phyloP scores from a whole-genome alignment of 2,113 vertebrate species.

The Mirza zaza region DNA sequence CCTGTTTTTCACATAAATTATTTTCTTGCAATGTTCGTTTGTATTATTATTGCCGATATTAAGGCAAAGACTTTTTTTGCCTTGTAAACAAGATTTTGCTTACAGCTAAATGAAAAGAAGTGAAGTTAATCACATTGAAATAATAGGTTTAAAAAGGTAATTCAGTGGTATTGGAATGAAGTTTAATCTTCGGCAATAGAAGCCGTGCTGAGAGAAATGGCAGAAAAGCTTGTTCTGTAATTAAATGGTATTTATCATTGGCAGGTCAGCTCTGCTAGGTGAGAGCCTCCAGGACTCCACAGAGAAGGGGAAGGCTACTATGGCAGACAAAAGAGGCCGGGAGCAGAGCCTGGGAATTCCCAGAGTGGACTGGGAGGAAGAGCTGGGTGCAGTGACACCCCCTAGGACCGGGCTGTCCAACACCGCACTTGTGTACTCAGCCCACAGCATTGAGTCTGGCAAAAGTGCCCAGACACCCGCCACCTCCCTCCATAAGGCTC shows the following conservation, averaged over 20 bases:
- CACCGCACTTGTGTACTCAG: not conserved
- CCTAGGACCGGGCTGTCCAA: not conserved
- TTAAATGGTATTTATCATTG: slow-evolving; percentile 88
- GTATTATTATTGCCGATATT: slow-evolving; percentile 90
- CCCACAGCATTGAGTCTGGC: not conserved
- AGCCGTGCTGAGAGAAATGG: slow-evolving; percentile 83
- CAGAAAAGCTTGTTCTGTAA: slow-evolving; percentile 87
- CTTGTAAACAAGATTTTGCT: slow-evolving; percentile 90
- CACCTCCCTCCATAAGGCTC: too few species aligned
- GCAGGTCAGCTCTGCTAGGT: slow-evolving; percentile 79
- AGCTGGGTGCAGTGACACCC: not conserved
- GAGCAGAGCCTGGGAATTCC: not conserved
- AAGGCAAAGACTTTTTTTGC: slow-evolving; percentile 86
- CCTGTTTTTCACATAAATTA: slow-evolving; percentile 96
- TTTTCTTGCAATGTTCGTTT: slow-evolving; percentile 88
- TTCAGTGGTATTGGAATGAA: slow-evolving; percentile 87
- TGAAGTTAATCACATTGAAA: slow-evolving; percentile 90
- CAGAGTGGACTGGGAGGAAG: not conserved
- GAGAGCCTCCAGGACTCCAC: slow-evolving; percentile 65
- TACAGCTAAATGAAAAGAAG: slow-evolving; percentile 89
- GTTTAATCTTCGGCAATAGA: slow-evolving; percentile 88
- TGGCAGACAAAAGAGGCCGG: not conserved
- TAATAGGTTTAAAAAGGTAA: slow-evolving; percentile 92
- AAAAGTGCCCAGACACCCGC: not conserved
- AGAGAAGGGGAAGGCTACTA: slow-evolving; percentile 45